Evolutionary conservation across 1,140 invertebrate species (phyloP), one percentile per base, ranked within the genome.

Genomic region (Apocrypta bakeri): DNA sequence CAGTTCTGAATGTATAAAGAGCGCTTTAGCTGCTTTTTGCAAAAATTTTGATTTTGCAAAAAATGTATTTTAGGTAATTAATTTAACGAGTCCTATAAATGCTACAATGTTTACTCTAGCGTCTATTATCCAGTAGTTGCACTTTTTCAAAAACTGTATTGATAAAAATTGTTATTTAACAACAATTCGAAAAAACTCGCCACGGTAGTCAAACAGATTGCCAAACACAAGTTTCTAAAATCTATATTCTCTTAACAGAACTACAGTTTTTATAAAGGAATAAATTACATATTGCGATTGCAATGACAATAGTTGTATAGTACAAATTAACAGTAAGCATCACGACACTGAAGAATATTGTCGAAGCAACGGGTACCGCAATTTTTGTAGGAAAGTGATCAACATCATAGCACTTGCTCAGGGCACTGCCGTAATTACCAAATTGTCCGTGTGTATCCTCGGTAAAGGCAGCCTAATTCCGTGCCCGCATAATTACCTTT

Each of bases 401-500:
- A 56, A 83, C 75, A 66, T 66, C 14, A 66, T 74, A n/a, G 14
- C 8, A 79, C 33, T 77, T 66, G 68, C 76, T 83, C 63, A 79
- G 14, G 69, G 33, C 24, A 33, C 56, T 66, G 21, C 33, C 48
- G 79, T 83, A 83, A 83, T 83, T 83, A 79, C 76, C 69, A 83
- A 83, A 83, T 79, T 83, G 76, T 29, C 69, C 56, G 29, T 79
- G 61, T 64, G 63, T 83, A 74, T 64, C 66, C 40, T 24, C 8
- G 17, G 56, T 1, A 77, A 27, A 9, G 68, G 56, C 48, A 64
- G 33, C 37, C 75, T 79, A 78, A 79, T 83, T 79, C 69, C 68
- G 27, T 9, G 56, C 56, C 37, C 21, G 69, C 69, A 79, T 83
- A 83, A 83, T 83, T 83, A 83, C 61, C 75, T 83, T 78, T 83